A percentile compares a stretch with the other conserved stretches of the same genome.
Conservation (phyloP, 2,113 vertebrate genomes). For the Ophiodon elongatus region DNA sequence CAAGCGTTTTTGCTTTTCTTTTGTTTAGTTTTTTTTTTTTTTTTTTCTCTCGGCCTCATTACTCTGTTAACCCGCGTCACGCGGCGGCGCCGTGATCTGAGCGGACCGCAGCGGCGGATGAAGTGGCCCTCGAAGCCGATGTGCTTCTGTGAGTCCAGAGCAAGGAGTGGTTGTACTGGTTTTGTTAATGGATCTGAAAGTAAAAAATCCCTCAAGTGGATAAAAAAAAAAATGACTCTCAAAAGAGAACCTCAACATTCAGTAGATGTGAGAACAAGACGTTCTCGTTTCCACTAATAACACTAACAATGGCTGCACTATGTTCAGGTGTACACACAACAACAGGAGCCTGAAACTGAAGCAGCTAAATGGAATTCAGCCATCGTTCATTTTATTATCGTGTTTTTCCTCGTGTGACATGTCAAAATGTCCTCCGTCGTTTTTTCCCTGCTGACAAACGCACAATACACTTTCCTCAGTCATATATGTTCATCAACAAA, state of each 20-base stretch:
- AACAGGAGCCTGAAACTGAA: neutral
- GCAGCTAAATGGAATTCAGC: neutral
- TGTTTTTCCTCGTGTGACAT: neutral
- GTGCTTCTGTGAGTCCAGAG: conserved; percentile 19
- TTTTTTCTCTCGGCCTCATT: conserved; percentile 5
- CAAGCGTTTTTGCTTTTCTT: conserved; percentile 21
- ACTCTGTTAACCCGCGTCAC: conserved; percentile 34
- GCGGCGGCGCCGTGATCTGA: conserved; percentile 3
- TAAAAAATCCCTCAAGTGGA: neutral
- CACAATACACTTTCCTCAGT: no score
- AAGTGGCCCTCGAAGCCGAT: conserved; percentile 36
- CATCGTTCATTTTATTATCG: neutral
- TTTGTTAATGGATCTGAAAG: conserved; percentile 34
- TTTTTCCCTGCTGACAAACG: neutral
- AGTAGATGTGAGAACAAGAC: neutral
- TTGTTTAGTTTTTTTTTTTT: neutral
- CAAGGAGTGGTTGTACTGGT: conserved; percentile 18
- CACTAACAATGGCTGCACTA: neutral
- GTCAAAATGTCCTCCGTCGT: neutral
- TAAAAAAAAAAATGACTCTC: neutral
- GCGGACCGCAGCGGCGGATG: neutral
- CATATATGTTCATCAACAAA: neutral
- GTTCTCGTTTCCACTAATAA: neutral
- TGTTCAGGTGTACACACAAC: no score
- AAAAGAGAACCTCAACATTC: neutral